Conservation (phyloP, 2,797 vertebrate species). For the Hirundo rustica region DNA sequence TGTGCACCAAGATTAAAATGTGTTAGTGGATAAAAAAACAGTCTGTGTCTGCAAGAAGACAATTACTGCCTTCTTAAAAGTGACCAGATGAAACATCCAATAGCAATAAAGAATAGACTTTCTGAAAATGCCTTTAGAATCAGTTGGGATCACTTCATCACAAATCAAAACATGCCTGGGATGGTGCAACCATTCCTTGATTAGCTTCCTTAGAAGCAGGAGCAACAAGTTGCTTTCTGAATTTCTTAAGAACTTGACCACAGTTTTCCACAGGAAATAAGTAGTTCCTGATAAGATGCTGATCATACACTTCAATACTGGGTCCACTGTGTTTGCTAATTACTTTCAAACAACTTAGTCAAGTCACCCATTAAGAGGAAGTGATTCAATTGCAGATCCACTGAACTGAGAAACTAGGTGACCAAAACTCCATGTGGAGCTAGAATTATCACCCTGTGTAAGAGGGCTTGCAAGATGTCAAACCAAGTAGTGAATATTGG, state of each 20-base stretch:
- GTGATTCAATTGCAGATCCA: conserved; percentile 13
- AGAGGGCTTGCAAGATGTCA: not conserved
- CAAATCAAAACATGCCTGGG: not conserved
- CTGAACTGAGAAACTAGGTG: conserved; percentile 43
- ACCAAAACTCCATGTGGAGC: conserved; percentile 21
- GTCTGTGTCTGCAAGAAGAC: not conserved
- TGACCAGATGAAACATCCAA: conserved; percentile 30
- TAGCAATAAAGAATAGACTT: conserved; percentile 13
- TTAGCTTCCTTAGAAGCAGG: conserved; percentile 9
- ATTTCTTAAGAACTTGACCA: not conserved
- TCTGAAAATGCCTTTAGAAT: conserved; percentile 16
- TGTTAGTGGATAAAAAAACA: conserved; percentile 51
- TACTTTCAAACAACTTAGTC: conserved; percentile 32
- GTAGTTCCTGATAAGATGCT: conserved; percentile 3
- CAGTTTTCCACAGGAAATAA: conserved; percentile 17
- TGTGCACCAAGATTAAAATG: conserved; percentile 39
- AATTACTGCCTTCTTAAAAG: conserved; percentile 40
- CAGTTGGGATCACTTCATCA: not conserved
- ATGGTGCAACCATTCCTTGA: not conserved
- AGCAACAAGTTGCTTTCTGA: conserved; percentile 11
- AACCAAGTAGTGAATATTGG: not conserved
- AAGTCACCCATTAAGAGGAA: conserved; percentile 54
- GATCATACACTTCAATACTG: conserved; percentile 6
- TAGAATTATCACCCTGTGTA: conserved; percentile 39
- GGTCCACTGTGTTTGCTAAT: conserved; percentile 40